phyloP scores from a whole-genome alignment of 2,888 invertebrate species.

The Hypsopygia costalis region DNA sequence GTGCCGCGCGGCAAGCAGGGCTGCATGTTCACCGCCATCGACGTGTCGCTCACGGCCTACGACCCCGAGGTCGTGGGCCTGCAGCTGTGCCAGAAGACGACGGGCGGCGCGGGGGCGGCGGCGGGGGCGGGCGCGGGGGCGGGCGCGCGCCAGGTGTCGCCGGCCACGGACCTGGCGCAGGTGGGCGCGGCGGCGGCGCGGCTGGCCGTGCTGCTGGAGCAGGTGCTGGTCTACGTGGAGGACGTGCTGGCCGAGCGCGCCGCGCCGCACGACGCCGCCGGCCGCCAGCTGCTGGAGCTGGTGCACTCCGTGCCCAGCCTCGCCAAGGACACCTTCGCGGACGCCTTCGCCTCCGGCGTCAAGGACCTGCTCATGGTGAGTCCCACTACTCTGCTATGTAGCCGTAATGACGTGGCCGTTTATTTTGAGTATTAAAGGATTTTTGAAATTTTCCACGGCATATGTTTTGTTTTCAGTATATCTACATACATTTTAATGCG shows the following conservation, averaged over 20 bases:
- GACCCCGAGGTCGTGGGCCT: conserved; percentile 94
- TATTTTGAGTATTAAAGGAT: too few relatives aligned
- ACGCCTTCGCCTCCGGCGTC: conserved; percentile 97
- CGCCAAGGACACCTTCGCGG: conserved; percentile 92
- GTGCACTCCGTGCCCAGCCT: conserved; percentile 96
- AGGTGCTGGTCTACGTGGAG: conserved; percentile 93
- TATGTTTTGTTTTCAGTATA: too few relatives aligned
- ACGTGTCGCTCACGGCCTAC: conserved; percentile 92
- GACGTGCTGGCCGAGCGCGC: conserved; percentile 92
- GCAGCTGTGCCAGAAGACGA: conserved; percentile 92
- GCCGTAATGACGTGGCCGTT: too few relatives aligned
- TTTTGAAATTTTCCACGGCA: too few relatives aligned
- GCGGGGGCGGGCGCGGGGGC: conserved; percentile 87
- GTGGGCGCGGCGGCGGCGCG: conserved; percentile 92
- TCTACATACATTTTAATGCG: too few relatives aligned
- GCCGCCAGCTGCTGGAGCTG: conserved; percentile 93
- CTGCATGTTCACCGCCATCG: conserved; percentile 97
- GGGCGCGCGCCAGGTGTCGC: conserved; percentile 83
- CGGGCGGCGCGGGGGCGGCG: conserved; percentile 77
- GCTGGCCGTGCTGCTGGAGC: conserved; percentile 87
- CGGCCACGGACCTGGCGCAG: conserved; percentile 83
- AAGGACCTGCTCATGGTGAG: conserved; percentile 96
- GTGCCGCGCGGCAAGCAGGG: conserved; percentile 96
- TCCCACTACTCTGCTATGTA: too few relatives aligned
- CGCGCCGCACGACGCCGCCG: conserved; percentile 91